Evolutionary conservation across 2,797 vertebrate genomes (phyloP), one percentile per base, ranked within the genome.

Genomic region (Sebastes glaucus): DNA sequence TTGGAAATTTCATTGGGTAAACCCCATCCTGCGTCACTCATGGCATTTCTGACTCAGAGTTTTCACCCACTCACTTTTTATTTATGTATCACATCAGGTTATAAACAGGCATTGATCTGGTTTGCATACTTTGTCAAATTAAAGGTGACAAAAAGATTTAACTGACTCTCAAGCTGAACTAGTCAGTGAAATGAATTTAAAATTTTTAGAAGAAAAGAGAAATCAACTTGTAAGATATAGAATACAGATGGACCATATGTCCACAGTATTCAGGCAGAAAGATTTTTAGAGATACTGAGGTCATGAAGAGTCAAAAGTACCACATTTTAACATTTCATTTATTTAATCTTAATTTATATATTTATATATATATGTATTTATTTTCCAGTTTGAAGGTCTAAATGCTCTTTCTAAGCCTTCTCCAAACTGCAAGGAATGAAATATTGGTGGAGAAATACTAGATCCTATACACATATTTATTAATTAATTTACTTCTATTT

Each of bases 1-100:
- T 79, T 83, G 89, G 88, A 91, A 91, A 89, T 61, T 46, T 46
- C 77, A 59, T 42, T 1, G 82, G 89, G 87, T 87, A 87, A 92
- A 87, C 81, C 83, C 90, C 87, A 71, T 35, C n/a, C 69, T 78
- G 85, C 85, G 89, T 92, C 86, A 91, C n/a, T 2, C 6, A 3
- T 53, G 85, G 64, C 53, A 25, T 70, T 33, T 89, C 25, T 93
- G 87, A 90, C 81, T 92, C 92, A 89, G 22, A 68, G 14, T 42
- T 71, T 71, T 74, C 82, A 78, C 87, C 86, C 86, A 89, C 89
- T 82, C 85, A 59, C n/a, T 67, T 83, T 81, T 78, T 72, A 56
- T 81, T 87, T 64, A 67, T 38, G 23, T 67, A 5, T 42, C 62
- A 73, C 11, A 52, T 27, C 27, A 38, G 55, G 71, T 82, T 76